Conservation (phyloP, 2,113 vertebrate genomes). For the Ceyx margarethae region DNA sequence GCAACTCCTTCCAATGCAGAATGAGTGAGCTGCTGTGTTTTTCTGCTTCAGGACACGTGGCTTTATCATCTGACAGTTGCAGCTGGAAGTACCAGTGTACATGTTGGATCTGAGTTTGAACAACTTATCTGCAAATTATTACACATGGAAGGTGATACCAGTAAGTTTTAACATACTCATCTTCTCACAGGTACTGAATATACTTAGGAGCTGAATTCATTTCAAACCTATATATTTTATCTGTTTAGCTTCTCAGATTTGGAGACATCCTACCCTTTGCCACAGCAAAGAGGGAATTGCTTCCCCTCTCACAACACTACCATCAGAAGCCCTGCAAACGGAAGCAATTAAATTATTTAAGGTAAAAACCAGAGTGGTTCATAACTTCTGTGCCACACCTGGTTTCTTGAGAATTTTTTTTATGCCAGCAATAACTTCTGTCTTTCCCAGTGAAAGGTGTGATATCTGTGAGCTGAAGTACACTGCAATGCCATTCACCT, state of each 20-base stretch:
- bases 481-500: background rate
- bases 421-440: background rate
- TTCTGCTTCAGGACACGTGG: conserved; percentile 85
- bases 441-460: background rate
- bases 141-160: conserved; percentile 84
- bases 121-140: conserved; percentile 91
- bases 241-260: conserved; percentile 85
- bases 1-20: background rate
- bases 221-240: background rate
- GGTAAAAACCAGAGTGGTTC: conserved; percentile 71
- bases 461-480: background rate
- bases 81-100: conserved; percentile 83
- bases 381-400: background rate
- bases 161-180: conserved; percentile 75
- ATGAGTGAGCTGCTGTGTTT: background rate
- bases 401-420: background rate
- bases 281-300: conserved; percentile 93
- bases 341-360: conserved; percentile 98
- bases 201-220: background rate
- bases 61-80: conserved; percentile 93
- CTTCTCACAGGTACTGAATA: background rate
- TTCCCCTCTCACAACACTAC: conserved; percentile 92
- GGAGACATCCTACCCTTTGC: conserved; percentile 91
- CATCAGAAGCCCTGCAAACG: conserved; percentile 94
- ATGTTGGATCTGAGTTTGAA: conserved; percentile 95